These are phyloP conservation scores for Leptinotarsa rubiginosa DNA, from an alignment of 2,888 invertebrate species.

Conservation along the genomic window DNA sequence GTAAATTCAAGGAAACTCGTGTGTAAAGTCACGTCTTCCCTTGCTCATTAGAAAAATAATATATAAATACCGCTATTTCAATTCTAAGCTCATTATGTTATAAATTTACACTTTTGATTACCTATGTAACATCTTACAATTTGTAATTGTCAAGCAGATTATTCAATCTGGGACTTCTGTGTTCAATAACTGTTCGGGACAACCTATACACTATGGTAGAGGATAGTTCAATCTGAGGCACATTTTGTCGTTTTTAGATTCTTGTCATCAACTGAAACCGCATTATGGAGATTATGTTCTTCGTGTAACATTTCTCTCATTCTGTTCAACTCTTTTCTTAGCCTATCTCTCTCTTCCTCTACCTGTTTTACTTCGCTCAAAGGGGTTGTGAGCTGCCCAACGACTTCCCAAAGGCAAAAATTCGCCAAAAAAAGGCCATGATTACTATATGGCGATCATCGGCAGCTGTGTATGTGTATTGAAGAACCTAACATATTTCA, in stretches of 20 bases:
- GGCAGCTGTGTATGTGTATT: too few relatives aligned
- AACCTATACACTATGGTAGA: conserved; percentile 41
- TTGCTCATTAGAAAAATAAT: conserved; percentile 54
- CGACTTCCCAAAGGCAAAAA: too few relatives aligned
- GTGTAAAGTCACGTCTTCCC: conserved; percentile 49
- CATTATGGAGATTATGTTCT: conserved; percentile 65
- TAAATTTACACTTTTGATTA: conserved; percentile 47
- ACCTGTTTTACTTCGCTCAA: conserved; percentile 80
- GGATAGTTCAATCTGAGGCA: conserved; percentile 40
- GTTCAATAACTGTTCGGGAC: conserved; percentile 44
- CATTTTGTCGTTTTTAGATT: conserved; percentile 39
- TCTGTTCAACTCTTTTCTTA: conserved; percentile 78
- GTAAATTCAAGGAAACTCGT: conserved; percentile 46
- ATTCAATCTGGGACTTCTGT: conserved; percentile 42
- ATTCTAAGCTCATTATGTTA: conserved; percentile 48
- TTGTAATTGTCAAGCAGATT: conserved; percentile 34
- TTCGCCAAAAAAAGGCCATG: too few relatives aligned
- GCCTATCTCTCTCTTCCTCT: conserved; percentile 80
- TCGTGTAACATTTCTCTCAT: conserved; percentile 79
- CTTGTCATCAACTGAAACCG: conserved; percentile 49
- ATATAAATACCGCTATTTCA: conserved; percentile 49
- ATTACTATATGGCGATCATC: too few relatives aligned
- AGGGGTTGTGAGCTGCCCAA: too few relatives aligned
- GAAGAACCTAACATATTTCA: too few relatives aligned
- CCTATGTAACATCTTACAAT: conserved; percentile 47